Evolutionary conservation across 2,888 invertebrate genomes (phyloP), one percentile per base, ranked within the genome.

Genomic region (Amblyteles armatorius): DNA sequence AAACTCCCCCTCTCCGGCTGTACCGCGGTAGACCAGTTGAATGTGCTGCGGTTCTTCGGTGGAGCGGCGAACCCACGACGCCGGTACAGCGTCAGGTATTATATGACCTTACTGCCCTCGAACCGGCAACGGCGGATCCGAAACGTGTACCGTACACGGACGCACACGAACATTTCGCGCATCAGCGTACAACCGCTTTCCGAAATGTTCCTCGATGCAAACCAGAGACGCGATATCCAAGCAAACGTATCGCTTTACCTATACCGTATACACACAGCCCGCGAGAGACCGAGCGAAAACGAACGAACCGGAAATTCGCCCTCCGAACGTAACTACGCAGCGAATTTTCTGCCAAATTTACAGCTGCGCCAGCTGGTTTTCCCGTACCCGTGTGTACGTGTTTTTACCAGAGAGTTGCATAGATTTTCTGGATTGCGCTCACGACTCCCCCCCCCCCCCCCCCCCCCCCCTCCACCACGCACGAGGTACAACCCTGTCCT

Each of bases 41-140:
- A 79, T 83, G 85, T 77, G 76, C 69, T 77, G 85, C 73, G 85
- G 80, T 80, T 85, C 80, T 85, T 77, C 83, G 67, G 68, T 68
- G 74, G 60, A 68, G 50, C 78, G 71, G 60, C 55, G 84, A 81
- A 81, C 76, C 84, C 52, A 55, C 65, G 79, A 67, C 82, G 82
- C 40, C 69, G 60, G 60, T 76, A 82, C 69, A 71, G 67, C 76
- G 67, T 71, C 44, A 76, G 65, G 79, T 79, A 69, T 68, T 78
- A 69, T 82, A 78, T 19, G 22, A 29, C 19, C 40, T 19, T 44
- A 0, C 50, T 71, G 22, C 7, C 19, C 48, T 67, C 44, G 40
- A 57, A n/a, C 29, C 26, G n/a, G 55, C 50, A 9, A 6, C 40
- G 16, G 7, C 7, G 63, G 29, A 33, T 72, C 40, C 44, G 7